Conservation (phyloP, 2,113 vertebrate genomes). For the Anoplopoma fimbria region DNA sequence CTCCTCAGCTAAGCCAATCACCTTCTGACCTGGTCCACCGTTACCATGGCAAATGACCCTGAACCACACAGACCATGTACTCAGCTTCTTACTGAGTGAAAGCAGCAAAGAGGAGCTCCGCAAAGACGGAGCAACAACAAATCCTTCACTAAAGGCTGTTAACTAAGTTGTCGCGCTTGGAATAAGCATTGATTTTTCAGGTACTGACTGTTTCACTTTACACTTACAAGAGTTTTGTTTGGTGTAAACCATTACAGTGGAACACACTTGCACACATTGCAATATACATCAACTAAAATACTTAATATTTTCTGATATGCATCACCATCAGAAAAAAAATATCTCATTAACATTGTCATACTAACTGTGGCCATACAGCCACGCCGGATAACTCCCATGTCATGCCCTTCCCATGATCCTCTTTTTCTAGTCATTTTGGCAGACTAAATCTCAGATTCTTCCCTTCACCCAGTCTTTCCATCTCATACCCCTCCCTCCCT, state of each 20-base stretch:
- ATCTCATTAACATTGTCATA: neutral
- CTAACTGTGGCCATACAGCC: neutral
- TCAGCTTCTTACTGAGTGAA: conserved; percentile 44
- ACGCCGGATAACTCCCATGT: neutral
- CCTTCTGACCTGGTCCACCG: conserved; percentile 74
- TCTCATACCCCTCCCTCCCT: conserved; percentile 59
- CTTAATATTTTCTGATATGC: neutral
- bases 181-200: neutral
- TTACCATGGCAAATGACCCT: conserved; percentile 80
- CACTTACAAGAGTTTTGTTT: neutral
- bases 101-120: conserved; percentile 15
- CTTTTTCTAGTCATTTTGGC: conserved; percentile 6
- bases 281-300: neutral
- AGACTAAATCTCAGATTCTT: conserved; percentile 50
- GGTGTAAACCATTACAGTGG: neutral
- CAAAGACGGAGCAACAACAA: conserved; percentile 37
- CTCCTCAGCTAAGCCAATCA: conserved; percentile 75
- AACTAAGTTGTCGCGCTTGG: neutral
- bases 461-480: conserved; percentile 46
- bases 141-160: conserved; percentile 15
- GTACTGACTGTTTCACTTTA: neutral
- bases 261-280: neutral
- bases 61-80: conserved; percentile 62
- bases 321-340: neutral
- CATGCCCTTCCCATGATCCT: conserved; percentile 18